Conservation (phyloP, 2,888 invertebrate species). For the Chaitophorus viminalis region DNA sequence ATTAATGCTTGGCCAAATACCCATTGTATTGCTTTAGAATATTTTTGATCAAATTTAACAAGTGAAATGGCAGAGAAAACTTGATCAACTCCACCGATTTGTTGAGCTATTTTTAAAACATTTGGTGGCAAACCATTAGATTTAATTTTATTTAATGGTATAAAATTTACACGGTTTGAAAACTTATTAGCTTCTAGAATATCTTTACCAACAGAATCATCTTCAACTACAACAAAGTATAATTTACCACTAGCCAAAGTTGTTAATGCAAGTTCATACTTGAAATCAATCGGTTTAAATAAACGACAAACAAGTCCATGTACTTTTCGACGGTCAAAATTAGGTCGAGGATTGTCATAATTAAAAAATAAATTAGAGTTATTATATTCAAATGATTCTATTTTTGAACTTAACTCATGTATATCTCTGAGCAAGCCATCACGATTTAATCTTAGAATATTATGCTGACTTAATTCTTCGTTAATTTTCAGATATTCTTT, state of each 20-base stretch:
- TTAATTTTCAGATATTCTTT: slow-evolving; percentile 40
- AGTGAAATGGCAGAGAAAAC: slow-evolving; percentile 84
- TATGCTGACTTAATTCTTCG: slow-evolving; percentile 33
- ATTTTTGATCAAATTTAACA: slow-evolving; percentile 75
- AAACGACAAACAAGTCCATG: slow-evolving; percentile 84
- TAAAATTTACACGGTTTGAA: slow-evolving; percentile 83
- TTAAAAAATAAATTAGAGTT: slow-evolving; percentile 73
- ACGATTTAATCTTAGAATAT: slow-evolving; percentile 50
- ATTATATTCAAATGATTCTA: slow-evolving; percentile 67
- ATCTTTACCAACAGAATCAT: slow-evolving; percentile 84
- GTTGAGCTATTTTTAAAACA: slow-evolving; percentile 34
- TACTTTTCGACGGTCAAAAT: slow-evolving; percentile 76
- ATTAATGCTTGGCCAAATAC: slow-evolving; percentile 89
- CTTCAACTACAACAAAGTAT: slow-evolving; percentile 90
- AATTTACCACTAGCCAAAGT: slow-evolving; percentile 85
- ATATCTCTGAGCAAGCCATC: slow-evolving; percentile 51
- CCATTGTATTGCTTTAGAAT: slow-evolving; percentile 84
- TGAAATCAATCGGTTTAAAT: slow-evolving; percentile 77
- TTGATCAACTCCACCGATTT: slow-evolving; percentile 58
- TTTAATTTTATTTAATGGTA: slow-evolving; percentile 88
- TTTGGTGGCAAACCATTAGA: slow-evolving; percentile 24
- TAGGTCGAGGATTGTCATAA: slow-evolving; percentile 81
- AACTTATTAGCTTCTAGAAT: slow-evolving; percentile 85
- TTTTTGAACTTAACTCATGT: slow-evolving; percentile 36
- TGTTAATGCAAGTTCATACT: slow-evolving; percentile 82